These are phyloP conservation scores for Mastomys coucha DNA, from an alignment of 2,113 vertebrate genomes.

Conservation along the genomic window DNA sequence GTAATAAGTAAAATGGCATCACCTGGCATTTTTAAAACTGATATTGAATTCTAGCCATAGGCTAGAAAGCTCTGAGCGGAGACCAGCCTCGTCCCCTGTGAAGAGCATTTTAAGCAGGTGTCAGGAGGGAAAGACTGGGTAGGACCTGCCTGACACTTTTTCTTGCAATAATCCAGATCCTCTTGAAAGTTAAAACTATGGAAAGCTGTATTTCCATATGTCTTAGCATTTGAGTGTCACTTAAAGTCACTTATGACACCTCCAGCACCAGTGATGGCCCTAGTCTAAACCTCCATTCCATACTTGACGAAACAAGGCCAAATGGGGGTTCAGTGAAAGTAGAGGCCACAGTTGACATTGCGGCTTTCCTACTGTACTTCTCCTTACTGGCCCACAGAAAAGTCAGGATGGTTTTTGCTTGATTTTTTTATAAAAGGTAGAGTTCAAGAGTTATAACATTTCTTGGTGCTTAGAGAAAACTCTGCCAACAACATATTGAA, in stretches of 20 bases:
- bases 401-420: neutral
- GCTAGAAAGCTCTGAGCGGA: neutral
- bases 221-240: neutral
- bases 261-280: neutral
- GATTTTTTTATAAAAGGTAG: slow-evolving; percentile 23
- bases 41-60: neutral
- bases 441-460: neutral
- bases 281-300: neutral
- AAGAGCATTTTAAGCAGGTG: neutral
- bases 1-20: neutral
- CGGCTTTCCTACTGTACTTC: neutral
- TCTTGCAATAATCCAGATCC: slow-evolving; percentile 11
- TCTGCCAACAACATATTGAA: neutral
- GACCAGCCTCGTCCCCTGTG: neutral
- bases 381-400: neutral
- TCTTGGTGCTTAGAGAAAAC: neutral
- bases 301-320: neutral
- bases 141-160: neutral
- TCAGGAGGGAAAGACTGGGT: neutral
- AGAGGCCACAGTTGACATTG: too few species aligned
- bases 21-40: neutral
- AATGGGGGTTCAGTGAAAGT: neutral
- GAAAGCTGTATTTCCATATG: neutral
- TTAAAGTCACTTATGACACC: neutral
- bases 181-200: neutral